Evolutionary conservation across 2,888 invertebrate genomes (phyloP).

Genomic region (Heteropelma amictum): DNA sequence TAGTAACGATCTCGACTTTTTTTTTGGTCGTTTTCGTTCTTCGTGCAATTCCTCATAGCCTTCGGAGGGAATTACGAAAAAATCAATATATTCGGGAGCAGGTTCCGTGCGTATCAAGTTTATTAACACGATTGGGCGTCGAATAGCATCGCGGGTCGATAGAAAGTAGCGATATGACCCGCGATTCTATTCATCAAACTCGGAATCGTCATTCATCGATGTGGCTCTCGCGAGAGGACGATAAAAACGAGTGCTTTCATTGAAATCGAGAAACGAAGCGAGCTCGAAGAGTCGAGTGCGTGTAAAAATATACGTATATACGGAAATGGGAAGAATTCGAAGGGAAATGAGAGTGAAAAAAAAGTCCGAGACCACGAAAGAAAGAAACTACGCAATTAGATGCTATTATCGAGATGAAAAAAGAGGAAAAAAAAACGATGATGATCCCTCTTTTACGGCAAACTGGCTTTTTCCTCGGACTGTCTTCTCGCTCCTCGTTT

Average conservation of each 20-base stretch:
- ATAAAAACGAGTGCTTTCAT: slow-evolving; percentile 6
- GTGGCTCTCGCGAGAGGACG: not conserved
- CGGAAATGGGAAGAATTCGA: slow-evolving; percentile 25
- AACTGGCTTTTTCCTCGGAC: slow-evolving; percentile 53
- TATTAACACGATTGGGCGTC: no score
- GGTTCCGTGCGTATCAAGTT: no score
- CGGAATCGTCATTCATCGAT: not conserved
- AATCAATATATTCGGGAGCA: no score
- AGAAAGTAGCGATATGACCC: no score
- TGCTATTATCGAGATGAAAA: slow-evolving; percentile 59
- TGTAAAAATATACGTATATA: no score
- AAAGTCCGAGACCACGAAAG: slow-evolving; percentile 53
- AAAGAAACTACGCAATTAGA: slow-evolving; percentile 65
- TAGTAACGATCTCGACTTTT: no score
- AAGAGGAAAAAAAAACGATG: slow-evolving; percentile 40
- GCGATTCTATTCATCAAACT: not conserved
- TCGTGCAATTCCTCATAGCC: no score
- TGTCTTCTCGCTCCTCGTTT: slow-evolving; percentile 2
- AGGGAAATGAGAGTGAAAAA: slow-evolving; percentile 54
- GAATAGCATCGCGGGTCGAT: no score
- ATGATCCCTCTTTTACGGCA: slow-evolving; percentile 52
- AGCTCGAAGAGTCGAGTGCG: not conserved
- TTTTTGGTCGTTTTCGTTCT: no score
- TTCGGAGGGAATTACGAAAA: no score
- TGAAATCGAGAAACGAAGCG: slow-evolving; percentile 3